Conservation (phyloP, 2,113 vertebrate genomes). For the Nothoprocta perdicaria region DNA sequence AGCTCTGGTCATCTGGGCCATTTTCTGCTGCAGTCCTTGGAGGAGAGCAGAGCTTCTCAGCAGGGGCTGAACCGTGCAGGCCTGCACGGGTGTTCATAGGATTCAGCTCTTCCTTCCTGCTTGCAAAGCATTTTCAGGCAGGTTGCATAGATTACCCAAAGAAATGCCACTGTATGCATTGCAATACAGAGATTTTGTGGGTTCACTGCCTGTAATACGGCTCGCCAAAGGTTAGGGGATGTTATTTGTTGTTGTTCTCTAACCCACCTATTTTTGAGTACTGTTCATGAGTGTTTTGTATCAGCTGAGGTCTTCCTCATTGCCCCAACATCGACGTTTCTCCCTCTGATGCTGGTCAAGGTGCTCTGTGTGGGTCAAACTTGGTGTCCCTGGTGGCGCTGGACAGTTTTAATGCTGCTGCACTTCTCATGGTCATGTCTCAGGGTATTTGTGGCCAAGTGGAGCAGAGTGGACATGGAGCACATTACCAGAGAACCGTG, state of each 20-base stretch:
- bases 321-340: not conserved
- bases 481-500: not conserved
- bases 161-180: not conserved
- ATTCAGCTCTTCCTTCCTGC: not conserved
- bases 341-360: not conserved
- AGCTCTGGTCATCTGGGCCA: not conserved
- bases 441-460: not conserved
- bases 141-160: rapidly evolving
- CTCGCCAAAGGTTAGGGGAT: not conserved
- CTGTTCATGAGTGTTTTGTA: too few relatives aligned
- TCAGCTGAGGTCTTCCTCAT: not conserved
- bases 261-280: not conserved
- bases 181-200: not conserved
- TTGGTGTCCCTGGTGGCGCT: not conserved
- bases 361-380: not conserved
- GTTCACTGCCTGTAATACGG: not conserved
- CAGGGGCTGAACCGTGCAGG: not conserved
- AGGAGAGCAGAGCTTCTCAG: not conserved
- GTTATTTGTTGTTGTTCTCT: not conserved
- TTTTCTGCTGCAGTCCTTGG: not conserved
- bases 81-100: not conserved
- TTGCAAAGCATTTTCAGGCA: not conserved
- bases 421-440: not conserved
- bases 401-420: not conserved
- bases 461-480: not conserved